Evolutionary conservation across 2,888 invertebrate species (phyloP), one percentile per base, ranked within the genome.

Genomic region (Eilema caniola): DNA sequence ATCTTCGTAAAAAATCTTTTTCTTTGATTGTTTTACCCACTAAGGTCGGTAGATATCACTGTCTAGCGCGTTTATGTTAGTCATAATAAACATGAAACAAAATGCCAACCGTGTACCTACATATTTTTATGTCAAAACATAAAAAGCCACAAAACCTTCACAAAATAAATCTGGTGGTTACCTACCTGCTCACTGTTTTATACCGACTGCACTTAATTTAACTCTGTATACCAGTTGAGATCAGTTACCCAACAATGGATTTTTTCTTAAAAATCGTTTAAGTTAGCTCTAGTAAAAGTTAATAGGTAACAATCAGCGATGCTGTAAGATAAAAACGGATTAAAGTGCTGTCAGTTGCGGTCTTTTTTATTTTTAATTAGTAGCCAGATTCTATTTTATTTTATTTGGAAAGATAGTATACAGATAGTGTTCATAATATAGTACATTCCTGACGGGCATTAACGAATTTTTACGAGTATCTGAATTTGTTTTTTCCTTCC

Each of bases 11-110:
- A n/a, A n/a, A n/a, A n/a, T n/a, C n/a, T n/a, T n/a, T 53, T n/a
- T 47, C 53, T 53, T 53, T 53, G 53, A 20, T 53, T 16, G 47
- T 20, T 16, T 16, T 47, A 47, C 20, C 47, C 24, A 57, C 24
- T 0, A 24, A 24, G 23, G 57, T 24, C 20, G 24, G 56, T 11
- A 56, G 23, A 11, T 24, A 56, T 24, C 24, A 57, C 24, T 28
- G 28, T 12, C 47, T 53, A 64, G 28, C 53, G 12, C 28, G 53
- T 63, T 47, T 63, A 47, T n/a, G 25, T 47, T 25, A 28, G 25
- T 47, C 28, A n/a, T 28, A 47, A 63, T 47, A 63, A 47, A 63
- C 25, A 63, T 25, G 11, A 47, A 63, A 47, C 47, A 47, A 47
- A 47, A 63, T 47, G 25, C 20, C 3, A 47, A 63, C 63, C 10